phyloP scores from a whole-genome alignment of 2,888 invertebrate species.

The Mellilla xanthometata region DNA sequence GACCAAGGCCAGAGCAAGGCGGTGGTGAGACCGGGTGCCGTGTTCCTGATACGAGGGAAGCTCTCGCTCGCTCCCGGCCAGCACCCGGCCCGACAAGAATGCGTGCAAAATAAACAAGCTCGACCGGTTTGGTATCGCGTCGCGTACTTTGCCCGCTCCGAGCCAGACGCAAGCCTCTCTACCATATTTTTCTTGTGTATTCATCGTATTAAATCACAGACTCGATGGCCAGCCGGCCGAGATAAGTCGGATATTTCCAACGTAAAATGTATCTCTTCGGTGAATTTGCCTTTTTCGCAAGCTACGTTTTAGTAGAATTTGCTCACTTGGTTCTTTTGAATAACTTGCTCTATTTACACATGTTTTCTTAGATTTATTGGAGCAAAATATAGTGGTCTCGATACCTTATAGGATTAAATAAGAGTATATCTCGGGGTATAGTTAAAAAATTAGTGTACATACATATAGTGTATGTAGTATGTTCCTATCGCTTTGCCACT shows the following conservation, averaged over 20 bases:
- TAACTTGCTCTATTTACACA: not conserved
- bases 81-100: conserved; percentile 65
- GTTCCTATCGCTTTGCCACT: too few species aligned
- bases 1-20: conserved; percentile 66
- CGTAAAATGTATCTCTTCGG: conserved; percentile 23
- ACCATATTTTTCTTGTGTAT: conserved; percentile 46
- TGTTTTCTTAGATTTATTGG: too few species aligned
- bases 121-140: conserved; percentile 70
- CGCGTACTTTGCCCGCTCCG: conserved; percentile 60
- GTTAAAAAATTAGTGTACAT: too few species aligned
- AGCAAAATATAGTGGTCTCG: too few species aligned
- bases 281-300: conserved; percentile 18
- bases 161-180: conserved; percentile 57
- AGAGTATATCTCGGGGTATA: too few species aligned
- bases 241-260: conserved; percentile 35
- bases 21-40: conserved; percentile 39
- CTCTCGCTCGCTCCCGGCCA: conserved; percentile 63
- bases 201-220: conserved; percentile 34
- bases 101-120: conserved; percentile 81
- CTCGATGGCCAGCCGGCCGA: conserved; percentile 36
- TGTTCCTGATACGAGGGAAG: conserved; percentile 70
- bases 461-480: too few species aligned
- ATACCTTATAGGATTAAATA: too few species aligned
- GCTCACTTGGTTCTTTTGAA: conserved; percentile 4
- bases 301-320: conserved; percentile 6